Conservation (phyloP, 1,140 invertebrate genomes). For the Scylla paramamosain region DNA sequence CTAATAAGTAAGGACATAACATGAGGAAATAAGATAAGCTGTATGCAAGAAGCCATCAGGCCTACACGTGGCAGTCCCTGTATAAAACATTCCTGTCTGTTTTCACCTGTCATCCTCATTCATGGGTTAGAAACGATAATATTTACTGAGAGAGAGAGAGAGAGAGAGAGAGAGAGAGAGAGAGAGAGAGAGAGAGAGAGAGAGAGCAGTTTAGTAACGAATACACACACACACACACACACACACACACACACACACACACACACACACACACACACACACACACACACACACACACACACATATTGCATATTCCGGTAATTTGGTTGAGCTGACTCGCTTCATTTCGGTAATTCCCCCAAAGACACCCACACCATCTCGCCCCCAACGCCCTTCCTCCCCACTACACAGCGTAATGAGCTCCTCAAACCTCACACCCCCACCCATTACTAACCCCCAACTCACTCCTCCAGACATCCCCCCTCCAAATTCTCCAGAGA, state of each 20-base stretch:
- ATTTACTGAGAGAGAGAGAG: neutral
- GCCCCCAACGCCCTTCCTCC: neutral
- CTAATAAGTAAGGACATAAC: neutral
- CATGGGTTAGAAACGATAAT: too few relatives aligned
- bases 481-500: neutral
- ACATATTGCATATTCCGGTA: neutral
- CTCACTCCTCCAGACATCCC: neutral
- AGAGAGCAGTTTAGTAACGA: neutral
- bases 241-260: neutral
- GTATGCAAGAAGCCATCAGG: neutral
- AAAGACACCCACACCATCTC: neutral
- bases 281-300: neutral
- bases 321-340: neutral
- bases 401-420: too few relatives aligned
- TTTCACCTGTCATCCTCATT: neutral
- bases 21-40: neutral
- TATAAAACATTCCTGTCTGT: too few relatives aligned
- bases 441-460: neutral
- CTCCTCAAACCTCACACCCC: neutral
- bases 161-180: neutral
- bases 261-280: neutral
- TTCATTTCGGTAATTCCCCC: neutral
- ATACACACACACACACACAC: neutral
- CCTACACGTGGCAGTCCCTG: too few relatives aligned
- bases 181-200: neutral